phyloP scores from a whole-genome alignment of 2,113 vertebrate species.

The Dipodomys spectabilis region DNA sequence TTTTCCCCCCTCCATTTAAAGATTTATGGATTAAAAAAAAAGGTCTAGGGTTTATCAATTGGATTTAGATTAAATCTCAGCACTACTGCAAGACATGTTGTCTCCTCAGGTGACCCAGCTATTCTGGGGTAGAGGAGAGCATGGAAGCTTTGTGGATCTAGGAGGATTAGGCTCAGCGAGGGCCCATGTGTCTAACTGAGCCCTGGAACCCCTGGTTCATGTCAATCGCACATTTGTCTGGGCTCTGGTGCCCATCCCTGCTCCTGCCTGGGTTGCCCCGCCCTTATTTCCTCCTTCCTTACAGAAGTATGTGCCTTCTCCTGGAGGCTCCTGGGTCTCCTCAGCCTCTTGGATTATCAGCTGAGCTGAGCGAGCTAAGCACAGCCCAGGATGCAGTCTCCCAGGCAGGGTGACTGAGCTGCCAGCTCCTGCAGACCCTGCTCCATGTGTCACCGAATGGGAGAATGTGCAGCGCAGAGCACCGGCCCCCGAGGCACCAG shows the following conservation, averaged over 20 bases:
- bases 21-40: no score
- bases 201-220: background rate
- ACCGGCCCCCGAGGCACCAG: accelerated
- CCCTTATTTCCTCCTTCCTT: background rate
- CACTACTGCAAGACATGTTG: background rate
- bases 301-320: background rate
- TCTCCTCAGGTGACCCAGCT: background rate
- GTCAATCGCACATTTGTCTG: background rate
- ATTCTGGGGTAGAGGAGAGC: background rate
- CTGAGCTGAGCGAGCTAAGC: background rate
- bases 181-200: background rate
- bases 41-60: background rate
- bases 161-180: background rate
- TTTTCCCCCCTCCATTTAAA: background rate
- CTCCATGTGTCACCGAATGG: background rate
- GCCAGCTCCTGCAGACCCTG: background rate
- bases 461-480: accelerated
- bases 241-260: background rate
- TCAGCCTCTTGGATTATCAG: background rate
- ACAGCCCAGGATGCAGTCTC: background rate
- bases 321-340: accelerated
- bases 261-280: background rate
- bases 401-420: background rate
- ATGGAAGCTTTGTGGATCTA: background rate
- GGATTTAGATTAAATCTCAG: background rate